Percentiles rank a stretch among this genome's conserved stretches.
phyloP scores from a whole-genome alignment of 1,140 invertebrate species.

The Drosophila novamexicana region DNA sequence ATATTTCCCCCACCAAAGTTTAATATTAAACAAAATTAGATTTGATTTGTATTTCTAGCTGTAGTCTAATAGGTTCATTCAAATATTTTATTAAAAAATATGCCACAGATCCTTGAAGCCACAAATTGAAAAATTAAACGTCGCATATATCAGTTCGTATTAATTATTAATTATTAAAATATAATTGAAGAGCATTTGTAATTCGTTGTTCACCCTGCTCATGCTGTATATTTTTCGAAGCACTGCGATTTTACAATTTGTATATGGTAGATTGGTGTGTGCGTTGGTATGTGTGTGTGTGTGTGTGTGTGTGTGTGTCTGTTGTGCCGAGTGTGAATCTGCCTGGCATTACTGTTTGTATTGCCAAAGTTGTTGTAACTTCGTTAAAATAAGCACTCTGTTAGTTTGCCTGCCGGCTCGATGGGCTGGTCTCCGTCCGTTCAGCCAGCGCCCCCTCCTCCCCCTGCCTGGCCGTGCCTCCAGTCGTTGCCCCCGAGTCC shows the following conservation, averaged over 20 bases:
- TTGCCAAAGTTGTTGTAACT: slow-evolving; percentile 82
- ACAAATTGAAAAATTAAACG: too few relatives aligned
- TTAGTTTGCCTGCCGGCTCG: slow-evolving; percentile 76
- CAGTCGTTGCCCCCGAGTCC: not conserved
- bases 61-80: too few relatives aligned
- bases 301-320: slow-evolving; percentile 40
- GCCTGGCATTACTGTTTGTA: slow-evolving; percentile 80
- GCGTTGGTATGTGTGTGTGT: slow-evolving; percentile 18
- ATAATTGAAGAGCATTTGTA: slow-evolving; percentile 37
- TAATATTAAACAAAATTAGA: too few relatives aligned
- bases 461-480: not conserved
- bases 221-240: slow-evolving; percentile 62
- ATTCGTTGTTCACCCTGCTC: slow-evolving; percentile 10
- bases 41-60: too few relatives aligned
- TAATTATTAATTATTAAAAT: not conserved
- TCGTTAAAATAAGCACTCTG: slow-evolving; percentile 81
- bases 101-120: too few relatives aligned
- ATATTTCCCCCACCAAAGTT: too few relatives aligned
- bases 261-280: slow-evolving; percentile 38
- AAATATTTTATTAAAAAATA: too few relatives aligned
- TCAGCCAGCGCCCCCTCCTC: not conserved
- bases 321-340: slow-evolving; percentile 78
- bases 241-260: slow-evolving; percentile 55
- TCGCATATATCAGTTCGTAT: too few relatives aligned
- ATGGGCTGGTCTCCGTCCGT: slow-evolving; percentile 43